phyloP scores from a whole-genome alignment of 2,888 invertebrate species.

The Gasteruption jaculator region DNA sequence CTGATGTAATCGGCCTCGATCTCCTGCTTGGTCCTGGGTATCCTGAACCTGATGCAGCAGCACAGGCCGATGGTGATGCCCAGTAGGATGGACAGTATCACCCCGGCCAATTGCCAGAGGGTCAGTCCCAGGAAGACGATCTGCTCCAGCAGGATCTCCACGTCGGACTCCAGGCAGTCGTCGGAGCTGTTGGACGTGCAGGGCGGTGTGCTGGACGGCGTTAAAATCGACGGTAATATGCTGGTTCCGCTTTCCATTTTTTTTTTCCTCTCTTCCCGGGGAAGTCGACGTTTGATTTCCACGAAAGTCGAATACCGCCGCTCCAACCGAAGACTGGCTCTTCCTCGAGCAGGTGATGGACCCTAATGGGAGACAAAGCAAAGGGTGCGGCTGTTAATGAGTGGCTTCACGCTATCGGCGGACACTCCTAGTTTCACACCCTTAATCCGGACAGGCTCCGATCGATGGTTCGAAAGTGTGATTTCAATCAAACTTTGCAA shows the following conservation, averaged over 20 bases:
- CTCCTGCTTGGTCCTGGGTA: conserved; percentile 91
- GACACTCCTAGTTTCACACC: conserved; percentile 37
- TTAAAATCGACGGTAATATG: conserved; percentile 7
- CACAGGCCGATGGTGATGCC: conserved; percentile 66
- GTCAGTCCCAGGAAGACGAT: conserved; percentile 66
- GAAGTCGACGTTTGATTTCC: too few species aligned
- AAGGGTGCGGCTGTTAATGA: conserved; percentile 39
- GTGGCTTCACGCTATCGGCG: conserved; percentile 20
- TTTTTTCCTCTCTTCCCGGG: too few species aligned
- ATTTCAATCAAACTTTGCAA: too few species aligned
- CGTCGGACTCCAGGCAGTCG: conserved; percentile 34
- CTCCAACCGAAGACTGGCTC: too few species aligned
- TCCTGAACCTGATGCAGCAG: conserved; percentile 85
- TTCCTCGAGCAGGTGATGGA: too few species aligned
- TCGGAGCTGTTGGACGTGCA: conserved; percentile 32
- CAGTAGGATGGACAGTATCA: conserved; percentile 39
- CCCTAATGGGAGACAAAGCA: too few species aligned
- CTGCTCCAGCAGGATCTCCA: conserved; percentile 69
- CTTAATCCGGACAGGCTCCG: conserved; percentile 11
- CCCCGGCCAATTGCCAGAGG: conserved; percentile 65
- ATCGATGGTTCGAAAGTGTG: too few species aligned
- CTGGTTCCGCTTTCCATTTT: conserved; percentile 7
- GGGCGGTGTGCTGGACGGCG: conserved; percentile 27
- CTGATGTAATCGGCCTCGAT: conserved; percentile 90
- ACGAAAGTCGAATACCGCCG: too few species aligned